Evolutionary conservation across 2,113 vertebrate genomes (phyloP), one percentile per base, ranked within the genome.

Genomic region (Isurus oxyrinchus): DNA sequence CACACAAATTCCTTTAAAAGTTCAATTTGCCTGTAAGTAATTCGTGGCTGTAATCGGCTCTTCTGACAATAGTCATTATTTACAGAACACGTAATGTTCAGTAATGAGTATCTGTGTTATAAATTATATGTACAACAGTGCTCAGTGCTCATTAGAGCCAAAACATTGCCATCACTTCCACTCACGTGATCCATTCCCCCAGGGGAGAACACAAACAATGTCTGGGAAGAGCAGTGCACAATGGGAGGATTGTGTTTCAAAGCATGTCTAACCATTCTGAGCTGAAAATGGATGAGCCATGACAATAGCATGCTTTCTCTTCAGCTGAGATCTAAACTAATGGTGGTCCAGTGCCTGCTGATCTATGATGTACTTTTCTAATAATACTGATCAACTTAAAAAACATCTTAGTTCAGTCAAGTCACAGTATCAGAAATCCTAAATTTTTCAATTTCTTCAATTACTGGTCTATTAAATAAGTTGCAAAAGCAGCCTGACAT

Each of bases 221-320:
- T 69, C 67, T 95, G 66, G 44, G 66, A 72, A 76, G 94, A 53
- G 25, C 66, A 31, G 67, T 49, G 44, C 25, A 95, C 67, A 95
- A 95, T 72, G 44, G 44, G 44, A 72, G 13, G 94, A 95, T 95
- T 95, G 94, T 76, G 67, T 76, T 69, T 69, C 94, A 55, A 21
- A 72, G 66, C 8, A 5, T 59, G 55, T 31, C 88, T 61, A 55
- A 91, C 88, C 5, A 6, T 55, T 76, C 35, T 72, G 67, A 55
- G 67, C 67, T 19, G 94, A 40, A 72, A 72, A 76, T 72, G 66
- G 67, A 95, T 95, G 94, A 16, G 5, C 67, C 31, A 55, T 55
- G 67, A 95, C 66, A 72, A 72, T 16, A 69, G 94, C 25, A 72
- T 5, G 53, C 55, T 72, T 55, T 72, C 66, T 95, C 67, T 72